Conservation (phyloP, 2,797 vertebrate species). For the Platyrinchus mystaceus region DNA sequence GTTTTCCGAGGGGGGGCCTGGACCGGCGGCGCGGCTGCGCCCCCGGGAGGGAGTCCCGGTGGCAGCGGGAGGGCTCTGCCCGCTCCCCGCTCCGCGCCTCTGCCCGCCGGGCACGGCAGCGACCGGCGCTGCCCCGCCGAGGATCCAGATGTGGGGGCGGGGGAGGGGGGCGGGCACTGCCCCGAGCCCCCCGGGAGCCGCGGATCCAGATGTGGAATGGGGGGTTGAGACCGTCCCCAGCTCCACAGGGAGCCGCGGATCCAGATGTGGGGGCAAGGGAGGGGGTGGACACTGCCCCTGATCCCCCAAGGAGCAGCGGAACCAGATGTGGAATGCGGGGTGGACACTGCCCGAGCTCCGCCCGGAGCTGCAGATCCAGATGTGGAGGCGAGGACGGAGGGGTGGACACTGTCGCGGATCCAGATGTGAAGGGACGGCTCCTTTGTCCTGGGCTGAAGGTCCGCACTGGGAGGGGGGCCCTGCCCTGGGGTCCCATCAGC, state of each 20-base stretch:
- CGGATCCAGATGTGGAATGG: neutral
- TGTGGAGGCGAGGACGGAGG: neutral
- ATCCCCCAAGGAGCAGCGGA: neutral
- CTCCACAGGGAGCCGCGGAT: neutral
- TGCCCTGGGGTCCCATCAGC: neutral
- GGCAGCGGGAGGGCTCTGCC: neutral
- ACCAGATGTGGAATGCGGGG: neutral
- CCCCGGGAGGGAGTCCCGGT: neutral
- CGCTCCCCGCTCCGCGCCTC: neutral
- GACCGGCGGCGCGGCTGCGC: neutral
- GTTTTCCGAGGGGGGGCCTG: neutral
- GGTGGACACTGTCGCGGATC: neutral
- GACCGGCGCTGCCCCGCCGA: neutral
- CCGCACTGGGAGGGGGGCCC: fast-evolving
- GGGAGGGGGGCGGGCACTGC: neutral
- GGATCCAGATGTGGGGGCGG: neutral
- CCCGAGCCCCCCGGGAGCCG: neutral
- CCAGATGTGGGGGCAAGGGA: neutral
- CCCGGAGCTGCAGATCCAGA: neutral
- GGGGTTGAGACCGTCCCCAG: neutral
- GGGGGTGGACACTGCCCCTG: neutral
- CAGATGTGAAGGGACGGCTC: neutral
- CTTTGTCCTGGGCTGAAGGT: neutral
- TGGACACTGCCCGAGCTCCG: neutral
- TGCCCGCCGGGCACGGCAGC: neutral